Percentiles rank a stretch among this genome's conserved stretches.
Conservation (phyloP, 2,888 invertebrate genomes). For the Drosophila neonasuta region DNA sequence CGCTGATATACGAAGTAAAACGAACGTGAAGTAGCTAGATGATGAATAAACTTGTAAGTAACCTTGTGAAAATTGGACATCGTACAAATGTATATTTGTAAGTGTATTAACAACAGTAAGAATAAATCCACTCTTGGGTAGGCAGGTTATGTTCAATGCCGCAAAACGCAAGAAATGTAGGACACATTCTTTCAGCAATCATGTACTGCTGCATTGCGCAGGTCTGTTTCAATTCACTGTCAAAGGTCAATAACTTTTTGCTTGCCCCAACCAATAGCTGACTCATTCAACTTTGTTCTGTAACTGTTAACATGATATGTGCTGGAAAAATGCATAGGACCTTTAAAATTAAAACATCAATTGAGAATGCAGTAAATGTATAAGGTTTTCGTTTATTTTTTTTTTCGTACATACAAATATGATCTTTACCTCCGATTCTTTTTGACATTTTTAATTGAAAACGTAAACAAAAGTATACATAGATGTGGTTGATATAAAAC, state of each 20-base stretch:
- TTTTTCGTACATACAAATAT: constrained; percentile 50
- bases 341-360: constrained; percentile 13
- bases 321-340: background rate
- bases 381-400: constrained; percentile 61
- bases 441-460: constrained; percentile 37
- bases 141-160: constrained; percentile 53
- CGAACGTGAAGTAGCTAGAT: too few species aligned
- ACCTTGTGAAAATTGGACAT: too few species aligned
- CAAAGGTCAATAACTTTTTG: constrained; percentile 67
- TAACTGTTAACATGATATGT: constrained; percentile 15
- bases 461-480: constrained; percentile 64
- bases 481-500: constrained; percentile 63
- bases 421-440: constrained; percentile 22
- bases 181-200: constrained; percentile 33
- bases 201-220: constrained; percentile 45
- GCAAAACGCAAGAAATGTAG: constrained; percentile 36
- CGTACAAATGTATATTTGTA: background rate
- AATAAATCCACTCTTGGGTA: background rate
- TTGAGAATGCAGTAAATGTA: constrained; percentile 40
- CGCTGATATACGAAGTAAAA: too few species aligned
- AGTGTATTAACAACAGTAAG: constrained; percentile 4
- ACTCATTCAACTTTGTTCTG: constrained; percentile 25
- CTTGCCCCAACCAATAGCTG: constrained; percentile 31
- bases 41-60: too few species aligned
- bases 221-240: constrained; percentile 46